Base-by-base conservation (phyloP, 2,888 invertebrate genomes). In the Dryomyza anilis region DNA sequence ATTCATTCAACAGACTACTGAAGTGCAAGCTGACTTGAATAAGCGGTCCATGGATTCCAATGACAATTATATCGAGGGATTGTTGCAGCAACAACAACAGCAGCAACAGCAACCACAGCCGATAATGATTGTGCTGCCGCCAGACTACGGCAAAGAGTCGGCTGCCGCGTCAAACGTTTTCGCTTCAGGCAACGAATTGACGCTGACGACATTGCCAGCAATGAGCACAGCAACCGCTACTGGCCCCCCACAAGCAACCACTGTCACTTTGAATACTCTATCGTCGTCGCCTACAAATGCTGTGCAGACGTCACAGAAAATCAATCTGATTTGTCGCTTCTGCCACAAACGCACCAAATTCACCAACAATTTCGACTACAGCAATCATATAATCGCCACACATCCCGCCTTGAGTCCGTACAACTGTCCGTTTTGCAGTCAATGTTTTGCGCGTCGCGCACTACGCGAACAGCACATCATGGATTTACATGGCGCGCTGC, bases 291-390 rank as follows among this genome's bases (percentile, higher is more conserved):
- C 29, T 19, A 5, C 14, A 4, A 62, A 64, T 12, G 36, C 64
- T 53, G 3, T 57, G 61, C 55, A 58, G 64, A 25, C 66, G 53
- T 39, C 68, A 70, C 63, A 70, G 60, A 69, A 71, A 64, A 70
- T 77, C 4, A 69, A 73, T 29, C 67, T 79, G 0, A 73, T 75
- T 46, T 79, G 79, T 45, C 79, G 79, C 50, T 79, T 77, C 68
- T 79, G 79, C 45, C 80, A 80, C 36, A 80, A 78, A 52, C 79
- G 79, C 1, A 78, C 79, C 10, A 77, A 80, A 29, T 79, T 79
- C 70, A 75, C 73, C 21, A 80, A 68, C 61, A 78, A 75, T 64
- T 62, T 77, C 14, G 79, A 80, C 27, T 79, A 79, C 60, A 79
- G 80, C 61, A 74, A 73, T n/a, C 79, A 79, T 53, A 79, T 79